Evolutionary conservation across 1,140 invertebrate genomes (phyloP).

Genomic region (Reticulitermes speratus): DNA sequence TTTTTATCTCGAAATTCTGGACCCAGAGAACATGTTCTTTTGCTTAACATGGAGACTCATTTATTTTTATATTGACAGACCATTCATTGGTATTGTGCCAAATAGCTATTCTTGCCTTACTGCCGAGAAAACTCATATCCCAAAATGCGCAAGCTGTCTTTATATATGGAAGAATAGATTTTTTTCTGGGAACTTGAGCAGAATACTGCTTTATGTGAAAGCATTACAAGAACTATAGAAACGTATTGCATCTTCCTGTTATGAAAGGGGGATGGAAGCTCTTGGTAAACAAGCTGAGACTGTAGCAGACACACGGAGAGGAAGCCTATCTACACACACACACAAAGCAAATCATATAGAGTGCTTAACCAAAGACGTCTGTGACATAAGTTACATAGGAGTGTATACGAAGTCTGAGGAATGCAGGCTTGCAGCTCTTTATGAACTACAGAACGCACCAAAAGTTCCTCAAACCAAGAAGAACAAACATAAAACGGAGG

Average conservation of each 20-base stretch:
- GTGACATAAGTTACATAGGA: neutral
- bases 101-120: neutral
- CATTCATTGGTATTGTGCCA: neutral
- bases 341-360: conserved; percentile 1
- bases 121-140: neutral
- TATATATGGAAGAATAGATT: neutral
- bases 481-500: no score
- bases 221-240: conserved; percentile 12
- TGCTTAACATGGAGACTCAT: no score
- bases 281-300: neutral
- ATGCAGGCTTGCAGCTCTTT: neutral
- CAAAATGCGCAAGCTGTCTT: neutral
- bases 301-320: neutral
- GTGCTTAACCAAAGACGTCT: neutral
- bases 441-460: neutral
- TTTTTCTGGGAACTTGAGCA: neutral
- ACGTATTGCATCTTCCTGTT: neutral
- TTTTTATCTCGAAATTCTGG: no score
- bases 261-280: neutral
- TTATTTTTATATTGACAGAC: no score
- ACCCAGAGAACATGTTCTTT: no score
- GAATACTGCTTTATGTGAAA: neutral
- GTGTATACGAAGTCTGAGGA: neutral
- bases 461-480: neutral
- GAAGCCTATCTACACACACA: neutral